Base-by-base conservation (phyloP, 2,113 vertebrate genomes). In the Hydrolagus affinis region DNA sequence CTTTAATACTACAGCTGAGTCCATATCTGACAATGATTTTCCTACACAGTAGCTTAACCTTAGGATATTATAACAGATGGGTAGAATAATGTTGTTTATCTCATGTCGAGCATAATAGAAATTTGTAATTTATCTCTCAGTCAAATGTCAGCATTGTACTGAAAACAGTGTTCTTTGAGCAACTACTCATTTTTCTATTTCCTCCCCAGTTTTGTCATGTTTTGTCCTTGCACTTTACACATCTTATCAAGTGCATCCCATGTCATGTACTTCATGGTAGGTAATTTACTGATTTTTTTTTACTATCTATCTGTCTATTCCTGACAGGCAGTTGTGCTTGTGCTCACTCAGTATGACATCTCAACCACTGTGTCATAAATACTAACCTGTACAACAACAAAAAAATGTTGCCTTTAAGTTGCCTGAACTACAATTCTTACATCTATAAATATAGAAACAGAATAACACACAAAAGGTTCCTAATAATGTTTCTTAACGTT, bases 211-310 rank as follows among this genome's bases (percentile, higher is more conserved):
- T 80, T 80, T 80, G n/a, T 80, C 60, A 30, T 30, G 57, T 28
- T 80, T 80, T 80, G 23, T 15, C 23, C 59, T 80, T 80, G 60
- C 59, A 80, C 60, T 64, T 80, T 64, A 80, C 64, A 80, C 59
- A 80, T 80, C 77, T 80, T 66, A 25, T 25, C 76, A 62, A 62
- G 57, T 80, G 76, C 6, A 64, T 17, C 57, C 23, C 64, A 23
- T 80, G 25, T 64, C 77, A 80, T 80, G 77, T 80, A 64, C 23
- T 15, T 64, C 60, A 64, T 80, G 77, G 25, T 64, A 75, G 32
- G 32, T 75, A 32, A n/a, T 57, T 56, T 56, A 56, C 21, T 17
- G 56, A n/a, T 57, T 56, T 56, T 75, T 44, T 17, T 56, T 75
- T 56, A 14, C 32, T 57, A 75, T 19, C 73, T 56, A 57, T 75